Percentiles rank a stretch among this genome's conserved stretches.
These are phyloP conservation scores for Microtus pennsylvanicus DNA, from an alignment of 2,113 vertebrate genomes.

Conservation along the genomic window DNA sequence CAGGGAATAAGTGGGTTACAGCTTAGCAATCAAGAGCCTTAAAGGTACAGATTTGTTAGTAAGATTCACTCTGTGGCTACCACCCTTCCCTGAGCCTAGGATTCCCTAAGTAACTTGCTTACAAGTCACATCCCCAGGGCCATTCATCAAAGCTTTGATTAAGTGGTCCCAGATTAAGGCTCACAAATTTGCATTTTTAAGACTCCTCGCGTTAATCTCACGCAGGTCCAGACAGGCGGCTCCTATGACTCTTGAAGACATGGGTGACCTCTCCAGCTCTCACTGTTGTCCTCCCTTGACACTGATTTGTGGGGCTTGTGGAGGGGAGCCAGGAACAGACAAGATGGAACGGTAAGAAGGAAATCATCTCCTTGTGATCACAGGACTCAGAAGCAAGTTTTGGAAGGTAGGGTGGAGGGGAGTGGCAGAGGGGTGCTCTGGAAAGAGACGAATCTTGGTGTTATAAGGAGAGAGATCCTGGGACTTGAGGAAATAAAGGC, in stretches of 20 bases:
- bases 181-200: not conserved
- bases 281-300: too few relatives aligned
- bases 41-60: not conserved
- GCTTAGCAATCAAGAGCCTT: not conserved
- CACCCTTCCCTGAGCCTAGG: rapidly evolving
- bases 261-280: not conserved
- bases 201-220: not conserved
- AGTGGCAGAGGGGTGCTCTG: not conserved
- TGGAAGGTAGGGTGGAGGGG: not conserved
- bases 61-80: not conserved
- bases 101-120: not conserved
- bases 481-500: rapidly evolving
- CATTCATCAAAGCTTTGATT: not conserved
- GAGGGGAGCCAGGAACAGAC: not conserved
- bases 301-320: not conserved
- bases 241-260: not conserved
- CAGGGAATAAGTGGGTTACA: not conserved
- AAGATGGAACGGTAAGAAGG: not conserved
- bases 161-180: not conserved
- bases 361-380: not conserved
- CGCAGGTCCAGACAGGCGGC: not conserved
- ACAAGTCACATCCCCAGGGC: not conserved
- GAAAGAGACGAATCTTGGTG: rapidly evolving
- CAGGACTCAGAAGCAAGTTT: not conserved
- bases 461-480: not conserved